Percentiles rank a stretch among this genome's conserved stretches.
These are phyloP conservation scores for Heliconius melpomene DNA, from an alignment of 1,140 invertebrate genomes.

Conservation along the genomic window DNA sequence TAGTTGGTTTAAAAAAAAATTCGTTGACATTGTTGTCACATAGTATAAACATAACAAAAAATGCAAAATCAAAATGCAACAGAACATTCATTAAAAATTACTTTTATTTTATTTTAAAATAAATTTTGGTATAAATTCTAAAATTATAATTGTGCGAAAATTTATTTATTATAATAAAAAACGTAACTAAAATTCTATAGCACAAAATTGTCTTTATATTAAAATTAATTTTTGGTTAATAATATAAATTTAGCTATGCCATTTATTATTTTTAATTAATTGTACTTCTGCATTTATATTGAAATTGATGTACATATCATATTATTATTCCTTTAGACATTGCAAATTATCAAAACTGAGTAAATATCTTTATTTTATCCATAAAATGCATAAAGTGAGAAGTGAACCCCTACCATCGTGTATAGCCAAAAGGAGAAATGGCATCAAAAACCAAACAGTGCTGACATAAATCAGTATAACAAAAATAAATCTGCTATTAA, in stretches of 20 bases:
- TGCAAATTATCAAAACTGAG: no score
- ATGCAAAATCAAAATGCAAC: constrained; percentile 2
- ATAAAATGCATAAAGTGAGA: no score
- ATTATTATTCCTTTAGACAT: no score
- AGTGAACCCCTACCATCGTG: no score
- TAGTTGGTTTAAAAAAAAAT: not conserved
- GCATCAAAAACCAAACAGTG: no score
- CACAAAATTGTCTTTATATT: constrained; percentile 2
- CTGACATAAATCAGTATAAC: not conserved
- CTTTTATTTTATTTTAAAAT: not conserved
- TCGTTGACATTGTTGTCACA: not conserved
- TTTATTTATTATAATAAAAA: not conserved
- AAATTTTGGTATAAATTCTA: not conserved
- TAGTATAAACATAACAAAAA: not conserved
- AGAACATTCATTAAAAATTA: not conserved
- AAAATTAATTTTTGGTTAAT: not conserved
- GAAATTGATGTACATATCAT: no score
- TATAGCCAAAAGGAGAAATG: no score
- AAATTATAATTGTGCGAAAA: not conserved
- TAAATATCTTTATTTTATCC: no score
- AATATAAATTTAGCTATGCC: not conserved
- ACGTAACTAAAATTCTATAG: not conserved
- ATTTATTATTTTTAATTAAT: not conserved
- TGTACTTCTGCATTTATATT: not conserved
- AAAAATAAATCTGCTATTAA: not conserved